These are phyloP conservation scores for Fukomys damarensis DNA, from an alignment of 2,113 vertebrate genomes.

Conservation along the genomic window DNA sequence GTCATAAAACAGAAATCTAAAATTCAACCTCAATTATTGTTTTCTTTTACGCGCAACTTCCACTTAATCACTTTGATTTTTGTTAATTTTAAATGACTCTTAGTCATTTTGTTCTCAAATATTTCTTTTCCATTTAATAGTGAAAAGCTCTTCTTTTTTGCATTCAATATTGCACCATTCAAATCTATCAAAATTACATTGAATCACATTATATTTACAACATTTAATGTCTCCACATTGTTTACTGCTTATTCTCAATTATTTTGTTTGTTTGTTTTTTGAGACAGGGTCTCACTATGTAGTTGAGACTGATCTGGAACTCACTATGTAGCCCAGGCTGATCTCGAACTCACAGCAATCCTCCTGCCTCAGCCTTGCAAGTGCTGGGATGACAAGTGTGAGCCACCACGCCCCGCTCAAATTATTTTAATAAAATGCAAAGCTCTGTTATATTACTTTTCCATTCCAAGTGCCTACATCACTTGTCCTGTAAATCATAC, in stretches of 20 bases:
- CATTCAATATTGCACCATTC: neutral
- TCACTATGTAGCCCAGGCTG: too few relatives aligned
- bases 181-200: constrained; percentile 13
- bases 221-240: neutral
- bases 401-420: too few relatives aligned
- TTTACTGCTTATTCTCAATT: neutral
- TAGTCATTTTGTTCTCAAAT: neutral
- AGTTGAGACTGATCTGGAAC: too few relatives aligned
- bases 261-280: too few relatives aligned
- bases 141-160: neutral
- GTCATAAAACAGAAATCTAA: neutral
- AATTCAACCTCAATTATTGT: neutral
- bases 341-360: too few relatives aligned
- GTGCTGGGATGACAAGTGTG: too few relatives aligned
- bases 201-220: neutral
- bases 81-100: neutral
- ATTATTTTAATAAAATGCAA: neutral
- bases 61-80: neutral
- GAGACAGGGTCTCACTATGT: too few relatives aligned
- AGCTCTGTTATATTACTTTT: neutral
- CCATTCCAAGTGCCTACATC: neutral
- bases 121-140: neutral
- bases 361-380: too few relatives aligned
- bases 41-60: neutral
- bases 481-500: neutral